Evolutionary conservation across 2,113 vertebrate species (phyloP).

Genomic region (Megaceryle torquata): DNA sequence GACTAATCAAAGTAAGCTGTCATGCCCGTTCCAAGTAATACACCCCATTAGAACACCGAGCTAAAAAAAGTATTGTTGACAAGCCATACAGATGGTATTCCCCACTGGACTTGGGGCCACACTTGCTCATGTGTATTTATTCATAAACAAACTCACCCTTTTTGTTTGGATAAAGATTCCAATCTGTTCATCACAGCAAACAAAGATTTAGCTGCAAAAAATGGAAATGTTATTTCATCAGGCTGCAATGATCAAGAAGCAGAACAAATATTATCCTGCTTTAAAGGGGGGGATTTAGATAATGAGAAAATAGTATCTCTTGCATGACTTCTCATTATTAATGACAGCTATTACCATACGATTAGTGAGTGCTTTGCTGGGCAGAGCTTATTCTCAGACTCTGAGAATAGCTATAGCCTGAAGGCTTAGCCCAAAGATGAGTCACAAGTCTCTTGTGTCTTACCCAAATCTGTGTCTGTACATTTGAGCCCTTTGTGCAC

Average conservation of each 20-base stretch:
- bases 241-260: neutral
- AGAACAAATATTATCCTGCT: neutral
- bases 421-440: neutral
- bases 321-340: neutral
- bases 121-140: neutral
- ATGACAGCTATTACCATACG: neutral
- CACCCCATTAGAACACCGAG: neutral
- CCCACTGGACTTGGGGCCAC: neutral
- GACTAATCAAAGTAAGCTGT: neutral
- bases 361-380: neutral
- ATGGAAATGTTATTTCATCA: neutral
- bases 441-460: neutral
- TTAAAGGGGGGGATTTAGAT: neutral
- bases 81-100: neutral
- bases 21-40: neutral
- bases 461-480: neutral
- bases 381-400: neutral
- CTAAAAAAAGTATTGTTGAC: neutral
- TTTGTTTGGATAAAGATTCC: conserved; percentile 79
- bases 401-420: neutral
- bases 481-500: neutral
- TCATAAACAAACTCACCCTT: conserved; percentile 72
- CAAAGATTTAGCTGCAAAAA: conserved; percentile 74
- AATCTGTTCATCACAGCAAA: conserved; percentile 71
- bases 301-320: neutral